Base-by-base conservation (phyloP, 2,888 invertebrate genomes). In the Drosophila koepferae region DNA sequence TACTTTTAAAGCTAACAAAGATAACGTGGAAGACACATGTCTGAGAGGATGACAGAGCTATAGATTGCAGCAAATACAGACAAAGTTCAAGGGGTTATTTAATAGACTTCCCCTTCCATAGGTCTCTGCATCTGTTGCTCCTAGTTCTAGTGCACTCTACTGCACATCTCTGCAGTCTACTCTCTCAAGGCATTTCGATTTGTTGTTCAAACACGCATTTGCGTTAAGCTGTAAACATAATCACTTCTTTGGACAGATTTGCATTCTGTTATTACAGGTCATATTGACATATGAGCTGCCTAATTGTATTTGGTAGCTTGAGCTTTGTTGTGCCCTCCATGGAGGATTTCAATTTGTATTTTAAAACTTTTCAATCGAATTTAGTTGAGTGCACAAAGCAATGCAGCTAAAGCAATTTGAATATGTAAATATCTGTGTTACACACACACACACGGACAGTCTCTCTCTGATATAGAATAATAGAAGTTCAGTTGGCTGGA, bases 371-470 rank as follows among this genome's bases (percentile, higher is more conserved):
- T 12, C 18, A 20, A 18, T 59, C 34, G 28, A 56, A 18, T 66
- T 49, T 28, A 28, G 49, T 28, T 64, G 54, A 34, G 31, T 34
- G 58, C 43, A 38, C 44, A 53, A 44, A 61, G 44, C 58, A 53
- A 51, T 18, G 53, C 41, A 66, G 59, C 36, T 40, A 60, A 77
- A 64, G 74, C 81, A 82, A 85, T 87, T 85, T 82, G 74, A 66
- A 68, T 74, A 82, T 85, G 79, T 79, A 81, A 84, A 84, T 84
- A 85, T 67, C 70, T 81, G 71, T 85, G 73, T 85, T 80, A 74
- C 48, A 55, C 63, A 63, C 60, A 53, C n/a, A 18, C 72, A 60
- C 63, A 63, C 60, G 46, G 14, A 18, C 72, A 60, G 53, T 59
- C 56, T 44, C 43, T 59, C 48, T 61, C 51, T 23, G 23, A 54